Percentiles rank a stretch among this genome's conserved stretches.
Conservation (phyloP, 2,888 invertebrate genomes). For the Tenthredo distinguenda region DNA sequence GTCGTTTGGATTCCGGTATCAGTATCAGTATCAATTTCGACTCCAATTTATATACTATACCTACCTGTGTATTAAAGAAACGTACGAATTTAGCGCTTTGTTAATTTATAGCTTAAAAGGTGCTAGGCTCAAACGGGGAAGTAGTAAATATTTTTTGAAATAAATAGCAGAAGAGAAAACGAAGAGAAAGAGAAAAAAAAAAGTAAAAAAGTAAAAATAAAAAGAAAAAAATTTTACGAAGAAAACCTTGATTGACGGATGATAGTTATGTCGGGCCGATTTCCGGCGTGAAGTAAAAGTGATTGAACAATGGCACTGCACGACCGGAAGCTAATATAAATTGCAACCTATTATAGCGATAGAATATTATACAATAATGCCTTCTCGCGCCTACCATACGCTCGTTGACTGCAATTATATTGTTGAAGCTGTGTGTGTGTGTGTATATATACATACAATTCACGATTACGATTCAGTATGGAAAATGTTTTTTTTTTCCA, state of each 20-base stretch:
- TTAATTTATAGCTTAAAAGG: neutral
- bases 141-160: conserved; percentile 3
- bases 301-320: conserved; percentile 36
- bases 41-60: too few species aligned
- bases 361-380: neutral
- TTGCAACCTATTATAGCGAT: too few species aligned
- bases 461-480: neutral
- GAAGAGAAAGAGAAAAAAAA: neutral
- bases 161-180: neutral
- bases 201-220: neutral
- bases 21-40: too few species aligned
- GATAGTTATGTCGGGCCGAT: neutral
- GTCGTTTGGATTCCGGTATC: neutral
- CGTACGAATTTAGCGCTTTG: neutral
- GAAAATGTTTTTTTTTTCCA: neutral
- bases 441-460: neutral
- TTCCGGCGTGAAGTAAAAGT: conserved; percentile 38
- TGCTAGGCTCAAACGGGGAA: conserved; percentile 4
- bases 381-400: conserved; percentile 1
- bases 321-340: neutral
- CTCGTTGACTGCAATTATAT: neutral
- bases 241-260: neutral
- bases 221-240: neutral
- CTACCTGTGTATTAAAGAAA: neutral
- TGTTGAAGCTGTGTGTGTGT: neutral